A percentile compares a stretch with the other conserved stretches of the same genome.
Conservation (phyloP, 2,797 vertebrate species). For the Gouania willdenowi region DNA sequence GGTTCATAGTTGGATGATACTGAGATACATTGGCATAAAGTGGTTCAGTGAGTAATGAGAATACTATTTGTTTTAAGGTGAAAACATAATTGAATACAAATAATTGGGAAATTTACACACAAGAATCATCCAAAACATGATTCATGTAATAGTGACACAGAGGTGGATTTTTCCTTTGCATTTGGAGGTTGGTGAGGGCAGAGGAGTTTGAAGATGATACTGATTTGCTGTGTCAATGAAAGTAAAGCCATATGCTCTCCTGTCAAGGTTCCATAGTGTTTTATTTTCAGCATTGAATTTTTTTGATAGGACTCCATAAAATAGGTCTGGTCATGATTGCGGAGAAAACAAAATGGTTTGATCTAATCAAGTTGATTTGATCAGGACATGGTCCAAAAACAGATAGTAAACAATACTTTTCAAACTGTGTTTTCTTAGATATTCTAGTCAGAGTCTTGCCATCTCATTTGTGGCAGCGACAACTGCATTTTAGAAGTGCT, state of each 20-base stretch:
- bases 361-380: slow-evolving; percentile 44
- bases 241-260: slow-evolving; percentile 3
- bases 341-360: background rate
- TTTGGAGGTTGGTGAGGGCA: slow-evolving; percentile 25
- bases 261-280: slow-evolving; percentile 22
- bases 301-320: slow-evolving; percentile 15
- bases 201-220: slow-evolving; percentile 24
- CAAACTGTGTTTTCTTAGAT: slow-evolving; percentile 60
- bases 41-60: slow-evolving; percentile 4
- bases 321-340: slow-evolving; percentile 2
- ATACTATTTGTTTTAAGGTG: background rate
- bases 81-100: too few relatives aligned
- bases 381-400: slow-evolving; percentile 52
- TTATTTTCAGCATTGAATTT: slow-evolving; percentile 32
- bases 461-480: slow-evolving; percentile 71
- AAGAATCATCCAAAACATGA: slow-evolving; percentile 21
- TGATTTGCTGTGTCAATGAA: slow-evolving; percentile 31
- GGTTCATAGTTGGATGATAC: background rate
- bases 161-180: slow-evolving; percentile 28
- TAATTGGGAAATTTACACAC: slow-evolving; percentile 5
- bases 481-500: slow-evolving; percentile 73
- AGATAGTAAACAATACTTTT: slow-evolving; percentile 69
- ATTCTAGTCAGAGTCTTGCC: slow-evolving; percentile 55
- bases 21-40: background rate
- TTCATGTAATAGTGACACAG: slow-evolving; percentile 28